Evolutionary conservation across 1,140 invertebrate genomes (phyloP), one percentile per base, ranked within the genome.

Genomic region (Manduca sexta): DNA sequence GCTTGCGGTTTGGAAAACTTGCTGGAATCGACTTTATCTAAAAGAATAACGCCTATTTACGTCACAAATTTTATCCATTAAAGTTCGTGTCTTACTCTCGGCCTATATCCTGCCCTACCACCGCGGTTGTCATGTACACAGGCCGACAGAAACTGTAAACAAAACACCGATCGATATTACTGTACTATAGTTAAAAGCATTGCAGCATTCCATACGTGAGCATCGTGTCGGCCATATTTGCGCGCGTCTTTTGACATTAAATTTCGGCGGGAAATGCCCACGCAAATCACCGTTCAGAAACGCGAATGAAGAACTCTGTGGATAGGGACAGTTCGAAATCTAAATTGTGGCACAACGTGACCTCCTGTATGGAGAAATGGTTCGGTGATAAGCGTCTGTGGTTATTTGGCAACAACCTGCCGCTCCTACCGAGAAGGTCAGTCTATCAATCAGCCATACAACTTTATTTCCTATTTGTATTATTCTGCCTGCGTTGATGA

Each of bases 351-450:
- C 74, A 78, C 69, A 83, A 81, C 74, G 77, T 85, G 79, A 73
- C 79, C 56, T 76, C 81, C 80, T 90, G 90, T 86, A 95, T 94
- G 93, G 93, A 95, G 91, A 94, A 92, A 94, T 94, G 93, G 93
- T 91, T 95, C 72, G 92, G 91, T 88, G 93, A 94, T 88, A 92
- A 92, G 82, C 92, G 92, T 88, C 88, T 94, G 73, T 94, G 93
- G 93, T 91, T 95, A 78, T 93, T 94, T 79, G 93, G 93, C 74
- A 94, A 93, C 87, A 93, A 93, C 78, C 88, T 94, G 76, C 93
- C 93, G 60, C 87, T 95, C 63, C 79, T 94, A 62, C 93, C 93
- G 49, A 90, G 93, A 84, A 92, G 92, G 93, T 94, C n/a, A n/a
- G n/a, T n/a, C n/a, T n/a, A n/a, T n/a, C n/a, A n/a, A n/a, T n/a